phyloP scores from a whole-genome alignment of 1,140 invertebrate genomes.

The Antheraea pernyi region DNA sequence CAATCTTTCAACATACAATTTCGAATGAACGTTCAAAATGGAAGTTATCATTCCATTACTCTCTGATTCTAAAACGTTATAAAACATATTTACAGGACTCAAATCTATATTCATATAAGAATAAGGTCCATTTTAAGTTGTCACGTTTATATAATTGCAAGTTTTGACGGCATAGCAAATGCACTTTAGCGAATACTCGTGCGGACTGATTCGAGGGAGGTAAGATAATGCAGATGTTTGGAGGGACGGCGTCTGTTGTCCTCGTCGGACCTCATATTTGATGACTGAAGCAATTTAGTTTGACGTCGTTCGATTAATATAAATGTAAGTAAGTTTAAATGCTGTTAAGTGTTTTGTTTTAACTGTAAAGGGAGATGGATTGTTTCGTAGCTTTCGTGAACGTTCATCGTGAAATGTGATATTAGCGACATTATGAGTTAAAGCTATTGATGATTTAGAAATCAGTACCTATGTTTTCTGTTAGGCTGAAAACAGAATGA shows the following conservation, averaged over 20 bases:
- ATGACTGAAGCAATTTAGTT: slow-evolving; percentile 64
- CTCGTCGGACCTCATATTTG: slow-evolving; percentile 42
- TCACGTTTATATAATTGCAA: slow-evolving; percentile 38
- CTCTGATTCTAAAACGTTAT: neutral
- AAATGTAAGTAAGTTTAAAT: slow-evolving; percentile 38
- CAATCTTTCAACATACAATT: neutral
- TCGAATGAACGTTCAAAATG: neutral
- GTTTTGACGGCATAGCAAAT: slow-evolving; percentile 50
- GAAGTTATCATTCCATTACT: neutral
- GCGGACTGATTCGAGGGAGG: slow-evolving; percentile 63
- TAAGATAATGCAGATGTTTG: slow-evolving; percentile 74
- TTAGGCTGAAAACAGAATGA: no score
- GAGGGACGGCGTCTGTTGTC: slow-evolving; percentile 36
- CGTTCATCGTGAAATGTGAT: no score
- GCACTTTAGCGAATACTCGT: slow-evolving; percentile 69
- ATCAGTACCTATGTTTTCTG: no score
- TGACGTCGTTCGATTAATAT: slow-evolving; percentile 71
- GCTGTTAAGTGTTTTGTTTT: neutral
- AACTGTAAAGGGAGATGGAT: neutral
- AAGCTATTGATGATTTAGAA: no score
- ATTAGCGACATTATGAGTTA: no score
- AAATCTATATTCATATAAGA: neutral
- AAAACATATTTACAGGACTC: neutral
- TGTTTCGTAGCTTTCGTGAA: no score
- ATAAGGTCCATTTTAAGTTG: neutral